Evolutionary conservation across 1,140 invertebrate species (phyloP), one percentile per base, ranked within the genome.

Genomic region (Pectinophora gossypiella): DNA sequence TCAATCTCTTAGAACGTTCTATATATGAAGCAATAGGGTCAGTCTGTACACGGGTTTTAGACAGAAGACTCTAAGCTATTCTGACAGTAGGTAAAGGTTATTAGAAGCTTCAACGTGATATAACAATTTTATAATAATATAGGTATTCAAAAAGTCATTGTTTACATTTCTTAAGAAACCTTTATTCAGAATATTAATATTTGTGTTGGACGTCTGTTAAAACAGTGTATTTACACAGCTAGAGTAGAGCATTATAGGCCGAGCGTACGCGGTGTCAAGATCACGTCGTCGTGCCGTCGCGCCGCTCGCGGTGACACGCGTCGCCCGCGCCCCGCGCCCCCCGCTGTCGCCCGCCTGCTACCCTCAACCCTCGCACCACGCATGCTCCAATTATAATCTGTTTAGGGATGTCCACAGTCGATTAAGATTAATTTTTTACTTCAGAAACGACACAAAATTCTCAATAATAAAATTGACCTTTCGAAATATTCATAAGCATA

Each of bases 301-400:
- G 66, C 68, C 68, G 73, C 76, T 61, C 70, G 70, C 70, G 76
- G 76, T 81, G 77, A 80, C 79, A 81, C 72, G 68, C 66, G 58
- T 68, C 48, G 61, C 45, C 35, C 21, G 35, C 51, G 44, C 58
- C 52, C 59, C 20, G 59, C 22, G 56, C 51, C 44, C 47, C 21
- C 61, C 58, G 18, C 50, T 22, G 3, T 44, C 45, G 52, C 50
- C 60, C 47, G 53, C 36, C 61, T 61, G 52, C 59, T 56, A 69
- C 73, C 72, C 77, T 72, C 72, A 67, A 69, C 73, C 72, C 68
- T 79, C 72, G 71, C 64, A 84, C 76, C 78, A 85, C 82, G 82
- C 82, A 85, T 85, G 82, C 82, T 86, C 82, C 82, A 84, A 82
- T 86, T 82, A 82, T 84, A 86, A 86, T 86, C 82, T 76, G 71